phyloP scores from a whole-genome alignment of 2,113 vertebrate genomes.

The Tupaia tana region DNA sequence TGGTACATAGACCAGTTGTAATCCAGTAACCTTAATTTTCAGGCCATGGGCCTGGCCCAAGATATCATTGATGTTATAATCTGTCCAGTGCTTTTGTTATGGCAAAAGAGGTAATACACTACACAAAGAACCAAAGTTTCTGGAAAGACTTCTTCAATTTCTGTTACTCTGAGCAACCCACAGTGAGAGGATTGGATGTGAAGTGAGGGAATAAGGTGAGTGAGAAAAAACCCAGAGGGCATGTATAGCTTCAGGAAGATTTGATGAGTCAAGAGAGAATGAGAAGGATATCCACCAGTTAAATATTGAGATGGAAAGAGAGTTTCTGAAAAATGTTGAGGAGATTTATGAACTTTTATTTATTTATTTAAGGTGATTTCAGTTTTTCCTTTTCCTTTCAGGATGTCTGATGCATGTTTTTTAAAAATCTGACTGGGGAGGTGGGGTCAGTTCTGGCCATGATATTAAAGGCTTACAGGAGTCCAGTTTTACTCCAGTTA shows the following conservation, averaged over 20 bases:
- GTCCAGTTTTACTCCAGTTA: background rate
- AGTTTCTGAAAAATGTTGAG: background rate
- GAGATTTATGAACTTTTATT: background rate
- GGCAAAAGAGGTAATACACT: background rate
- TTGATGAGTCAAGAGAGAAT: background rate
- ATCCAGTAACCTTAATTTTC: too few species aligned
- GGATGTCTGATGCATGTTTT: background rate
- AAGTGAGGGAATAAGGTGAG: background rate
- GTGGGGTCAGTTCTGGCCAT: too few species aligned
- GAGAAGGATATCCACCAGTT: background rate
- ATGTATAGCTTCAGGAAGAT: background rate
- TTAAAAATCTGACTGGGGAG: background rate
- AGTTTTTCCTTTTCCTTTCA: background rate
- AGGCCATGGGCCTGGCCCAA: too few species aligned
- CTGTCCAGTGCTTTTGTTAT: conserved; percentile 5
- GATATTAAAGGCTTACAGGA: background rate
- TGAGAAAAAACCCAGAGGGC: background rate
- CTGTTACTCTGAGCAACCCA: background rate
- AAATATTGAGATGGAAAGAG: background rate
- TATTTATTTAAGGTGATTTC: background rate
- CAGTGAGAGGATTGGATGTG: background rate
- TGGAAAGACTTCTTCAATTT: background rate
- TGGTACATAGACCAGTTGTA: too few species aligned
- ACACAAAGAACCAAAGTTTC: background rate
- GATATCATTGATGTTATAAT: background rate